A percentile compares a stretch with the other conserved stretches of the same genome.
These are phyloP conservation scores for Dinomys branickii DNA, from an alignment of 2,113 vertebrate species.

Conservation along the genomic window DNA sequence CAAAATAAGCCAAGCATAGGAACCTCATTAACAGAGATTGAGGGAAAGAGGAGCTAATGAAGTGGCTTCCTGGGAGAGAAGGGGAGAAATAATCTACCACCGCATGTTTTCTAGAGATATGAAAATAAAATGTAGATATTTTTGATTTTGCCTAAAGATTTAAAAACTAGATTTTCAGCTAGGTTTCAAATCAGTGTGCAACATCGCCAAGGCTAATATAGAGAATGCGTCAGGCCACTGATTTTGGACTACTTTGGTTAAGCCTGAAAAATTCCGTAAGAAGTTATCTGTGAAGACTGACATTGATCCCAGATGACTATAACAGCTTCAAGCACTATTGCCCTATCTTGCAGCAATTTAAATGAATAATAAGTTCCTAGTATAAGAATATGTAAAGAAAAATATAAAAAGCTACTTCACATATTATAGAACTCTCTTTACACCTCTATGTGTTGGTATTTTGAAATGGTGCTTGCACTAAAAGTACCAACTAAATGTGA, in stretches of 20 bases:
- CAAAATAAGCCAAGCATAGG: conserved; percentile 51
- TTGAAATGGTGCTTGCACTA: not conserved
- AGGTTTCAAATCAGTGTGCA: conserved; percentile 41
- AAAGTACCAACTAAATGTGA: not conserved
- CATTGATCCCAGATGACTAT: not conserved
- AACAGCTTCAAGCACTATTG: not conserved
- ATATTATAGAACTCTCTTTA: not conserved
- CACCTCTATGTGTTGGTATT: not conserved
- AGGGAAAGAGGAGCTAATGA: not conserved
- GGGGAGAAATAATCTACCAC: not conserved
- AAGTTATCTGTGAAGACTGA: not conserved
- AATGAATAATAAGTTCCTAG: not conserved
- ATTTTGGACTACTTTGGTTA: not conserved
- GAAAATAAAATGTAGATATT: conserved; percentile 7
- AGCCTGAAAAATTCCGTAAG: not conserved
- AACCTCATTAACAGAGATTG: conserved; percentile 60
- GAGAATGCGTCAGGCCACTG: not conserved
- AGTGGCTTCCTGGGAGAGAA: conserved; percentile 16
- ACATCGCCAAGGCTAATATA: not conserved
- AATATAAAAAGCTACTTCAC: not conserved
- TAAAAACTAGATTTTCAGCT: not conserved
- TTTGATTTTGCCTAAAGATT: conserved; percentile 31
- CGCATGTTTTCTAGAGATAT: not conserved
- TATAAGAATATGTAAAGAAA: not conserved
- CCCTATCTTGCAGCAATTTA: not conserved